Evolutionary conservation across 2,113 vertebrate genomes (phyloP).

Genomic region (Glareola pratincola): DNA sequence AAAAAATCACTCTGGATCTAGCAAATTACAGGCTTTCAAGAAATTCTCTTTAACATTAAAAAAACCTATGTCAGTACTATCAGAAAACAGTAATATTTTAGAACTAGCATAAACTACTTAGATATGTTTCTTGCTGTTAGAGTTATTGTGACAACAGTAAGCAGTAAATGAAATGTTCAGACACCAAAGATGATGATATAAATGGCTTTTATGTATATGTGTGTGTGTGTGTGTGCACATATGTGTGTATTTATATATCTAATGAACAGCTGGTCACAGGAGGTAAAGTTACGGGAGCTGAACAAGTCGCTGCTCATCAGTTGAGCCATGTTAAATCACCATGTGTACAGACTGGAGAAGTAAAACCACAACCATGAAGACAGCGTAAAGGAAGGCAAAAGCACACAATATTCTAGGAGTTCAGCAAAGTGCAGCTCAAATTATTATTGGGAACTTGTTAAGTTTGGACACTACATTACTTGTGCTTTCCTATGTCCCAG

Average conservation of each 20-base stretch:
- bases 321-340: not conserved
- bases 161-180: not conserved
- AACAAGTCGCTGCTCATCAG: not conserved
- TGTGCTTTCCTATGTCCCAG: not conserved
- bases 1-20: not conserved
- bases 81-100: slow-evolving; percentile 4
- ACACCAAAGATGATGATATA: not conserved
- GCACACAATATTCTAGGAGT: not conserved
- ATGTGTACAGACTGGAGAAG: not conserved
- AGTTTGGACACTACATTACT: not conserved
- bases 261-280: not conserved
- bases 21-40: slow-evolving; percentile 10
- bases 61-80: not conserved
- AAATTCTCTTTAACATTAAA: not conserved
- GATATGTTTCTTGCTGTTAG: not conserved
- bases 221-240: not conserved
- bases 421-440: not conserved
- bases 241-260: not conserved
- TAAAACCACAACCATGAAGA: not conserved
- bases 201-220: not conserved
- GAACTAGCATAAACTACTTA: not conserved
- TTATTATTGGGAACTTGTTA: not conserved
- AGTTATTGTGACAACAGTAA: not conserved
- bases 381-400: not conserved
- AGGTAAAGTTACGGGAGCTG: not conserved